Percentiles rank a stretch among this genome's conserved stretches.
Evolutionary conservation across 1,140 invertebrate species (phyloP).

Genomic region (Drosophila pseudoobscura): DNA sequence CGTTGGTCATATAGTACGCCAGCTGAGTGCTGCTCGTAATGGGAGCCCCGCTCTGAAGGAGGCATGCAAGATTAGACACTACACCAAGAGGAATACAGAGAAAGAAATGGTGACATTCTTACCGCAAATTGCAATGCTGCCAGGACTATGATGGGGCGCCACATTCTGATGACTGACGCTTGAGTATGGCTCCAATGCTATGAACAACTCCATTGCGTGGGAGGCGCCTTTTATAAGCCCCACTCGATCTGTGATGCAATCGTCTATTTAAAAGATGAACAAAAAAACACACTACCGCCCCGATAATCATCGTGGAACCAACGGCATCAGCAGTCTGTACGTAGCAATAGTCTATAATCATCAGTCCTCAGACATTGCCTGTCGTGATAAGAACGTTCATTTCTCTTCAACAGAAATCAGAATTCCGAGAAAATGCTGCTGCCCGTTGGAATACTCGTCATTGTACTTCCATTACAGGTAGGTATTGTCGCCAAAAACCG

Average conservation of each 20-base stretch:
- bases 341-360: conserved; percentile 48
- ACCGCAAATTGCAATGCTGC: conserved; percentile 36
- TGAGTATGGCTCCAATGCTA: conserved; percentile 11
- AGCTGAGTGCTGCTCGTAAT: conserved; percentile 27
- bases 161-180: conserved; percentile 21
- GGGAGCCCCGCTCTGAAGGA: conserved; percentile 19
- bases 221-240: conserved; percentile 30
- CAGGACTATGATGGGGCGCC: conserved; percentile 27
- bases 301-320: conserved; percentile 19
- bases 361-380: conserved; percentile 33
- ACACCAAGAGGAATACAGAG: not conserved
- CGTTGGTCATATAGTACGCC: conserved; percentile 19
- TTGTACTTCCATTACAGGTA: conserved; percentile 35
- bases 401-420: not conserved
- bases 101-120: conserved; percentile 5
- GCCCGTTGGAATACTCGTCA: conserved; percentile 13
- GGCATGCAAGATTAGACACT: not conserved
- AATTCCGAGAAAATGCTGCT: not conserved
- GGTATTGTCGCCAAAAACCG: conserved; percentile 1
- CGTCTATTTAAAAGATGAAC: not conserved
- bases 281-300: conserved; percentile 11
- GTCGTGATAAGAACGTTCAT: conserved; percentile 57
- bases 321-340: too few relatives aligned
- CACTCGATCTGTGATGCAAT: conserved; percentile 10
- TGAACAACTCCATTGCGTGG: not conserved